Percentiles rank a stretch among this genome's conserved stretches.
phyloP scores from a whole-genome alignment of 2,797 vertebrate species.

The Argya squamiceps region DNA sequence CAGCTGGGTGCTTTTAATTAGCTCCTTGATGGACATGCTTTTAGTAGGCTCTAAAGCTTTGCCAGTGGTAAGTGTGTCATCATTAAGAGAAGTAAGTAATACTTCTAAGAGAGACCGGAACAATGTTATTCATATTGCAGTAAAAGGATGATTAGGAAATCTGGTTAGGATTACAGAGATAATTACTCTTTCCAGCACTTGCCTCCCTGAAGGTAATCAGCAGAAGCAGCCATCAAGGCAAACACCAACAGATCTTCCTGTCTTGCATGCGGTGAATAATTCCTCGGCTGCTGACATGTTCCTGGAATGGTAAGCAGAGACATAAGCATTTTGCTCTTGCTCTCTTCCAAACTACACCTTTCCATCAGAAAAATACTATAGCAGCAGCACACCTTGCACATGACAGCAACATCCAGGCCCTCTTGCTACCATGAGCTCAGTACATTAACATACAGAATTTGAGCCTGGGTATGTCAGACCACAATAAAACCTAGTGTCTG shows the following conservation, averaged over 20 bases:
- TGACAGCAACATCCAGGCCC: background rate
- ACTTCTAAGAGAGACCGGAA: background rate
- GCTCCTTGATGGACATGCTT: background rate
- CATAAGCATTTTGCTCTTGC: background rate
- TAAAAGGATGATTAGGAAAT: background rate
- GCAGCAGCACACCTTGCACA: background rate
- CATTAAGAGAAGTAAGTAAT: background rate
- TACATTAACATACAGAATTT: background rate
- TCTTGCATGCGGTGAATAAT: background rate
- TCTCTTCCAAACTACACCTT: background rate
- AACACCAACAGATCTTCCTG: background rate
- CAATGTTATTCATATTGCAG: background rate
- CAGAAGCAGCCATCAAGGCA: background rate
- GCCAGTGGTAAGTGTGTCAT: background rate
- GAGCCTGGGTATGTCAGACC: background rate
- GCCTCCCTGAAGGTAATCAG: background rate
- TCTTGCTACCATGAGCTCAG: background rate
- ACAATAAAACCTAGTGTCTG: background rate
- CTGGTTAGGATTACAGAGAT: background rate
- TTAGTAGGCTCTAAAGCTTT: background rate
- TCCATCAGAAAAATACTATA: background rate
- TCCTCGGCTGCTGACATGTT: background rate
- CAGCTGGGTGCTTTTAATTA: background rate
- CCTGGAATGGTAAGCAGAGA: background rate
- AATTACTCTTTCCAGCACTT: background rate